Evolutionary conservation across 2,797 vertebrate genomes (phyloP).

Genomic region (Macrochelys suwanniensis): DNA sequence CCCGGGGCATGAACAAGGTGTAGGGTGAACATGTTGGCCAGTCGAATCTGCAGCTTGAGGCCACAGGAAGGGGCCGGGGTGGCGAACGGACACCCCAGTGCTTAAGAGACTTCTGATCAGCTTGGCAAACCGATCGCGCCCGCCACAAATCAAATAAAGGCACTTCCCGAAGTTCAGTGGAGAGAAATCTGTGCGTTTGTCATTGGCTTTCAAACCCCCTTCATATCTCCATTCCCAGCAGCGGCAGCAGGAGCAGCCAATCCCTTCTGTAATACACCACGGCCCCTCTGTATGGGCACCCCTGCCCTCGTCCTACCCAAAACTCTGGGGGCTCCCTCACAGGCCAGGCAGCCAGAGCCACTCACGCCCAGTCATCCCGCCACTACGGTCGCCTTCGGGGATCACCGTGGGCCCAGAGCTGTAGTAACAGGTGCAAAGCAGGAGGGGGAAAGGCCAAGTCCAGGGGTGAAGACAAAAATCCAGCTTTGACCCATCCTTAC

Average conservation of each 20-base stretch:
- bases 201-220: neutral
- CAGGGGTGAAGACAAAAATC: neutral
- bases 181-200: neutral
- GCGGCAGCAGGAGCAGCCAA: no score
- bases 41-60: neutral
- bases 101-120: neutral
- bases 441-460: rapidly evolving
- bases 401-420: rapidly evolving
- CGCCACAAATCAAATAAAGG: slow-evolving; percentile 32
- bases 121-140: neutral
- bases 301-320: neutral
- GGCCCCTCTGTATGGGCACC: neutral
- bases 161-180: slow-evolving; percentile 33
- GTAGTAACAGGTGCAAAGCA: neutral
- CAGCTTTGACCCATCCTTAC: neutral
- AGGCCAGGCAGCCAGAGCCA: neutral
- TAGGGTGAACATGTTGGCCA: neutral
- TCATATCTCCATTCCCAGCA: neutral
- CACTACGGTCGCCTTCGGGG: neutral
- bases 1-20: neutral
- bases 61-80: rapidly evolving
- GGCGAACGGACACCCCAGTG: neutral
- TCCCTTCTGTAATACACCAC: neutral
- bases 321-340: rapidly evolving
- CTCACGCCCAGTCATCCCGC: neutral